These are phyloP conservation scores for Myzus persicae DNA, from an alignment of 1,140 invertebrate genomes.

Conservation along the genomic window DNA sequence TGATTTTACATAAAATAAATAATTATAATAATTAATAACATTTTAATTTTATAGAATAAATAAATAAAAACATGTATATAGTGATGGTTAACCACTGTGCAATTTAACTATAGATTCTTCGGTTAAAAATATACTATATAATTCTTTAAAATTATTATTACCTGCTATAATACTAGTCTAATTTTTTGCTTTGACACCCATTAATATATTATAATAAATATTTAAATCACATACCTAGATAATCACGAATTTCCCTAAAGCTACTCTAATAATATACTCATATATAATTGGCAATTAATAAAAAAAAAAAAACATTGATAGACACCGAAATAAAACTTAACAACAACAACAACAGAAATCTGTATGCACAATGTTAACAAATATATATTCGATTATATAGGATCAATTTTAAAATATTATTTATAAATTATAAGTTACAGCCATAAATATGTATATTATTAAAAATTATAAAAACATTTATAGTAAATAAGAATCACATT, in stretches of 20 bases:
- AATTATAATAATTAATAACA: too few species aligned
- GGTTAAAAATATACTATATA: neutral
- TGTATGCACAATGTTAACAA: neutral
- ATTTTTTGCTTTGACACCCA: slow-evolving; percentile 42
- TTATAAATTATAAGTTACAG: too few species aligned
- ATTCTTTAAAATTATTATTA: neutral
- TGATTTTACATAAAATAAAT: neutral
- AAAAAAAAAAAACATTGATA: neutral
- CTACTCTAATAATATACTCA: slow-evolving; percentile 6
- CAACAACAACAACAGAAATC: neutral
- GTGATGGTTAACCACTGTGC: neutral
- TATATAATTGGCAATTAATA: neutral
- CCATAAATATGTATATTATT: neutral
- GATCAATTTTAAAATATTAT: neutral
- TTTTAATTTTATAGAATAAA: too few species aligned
- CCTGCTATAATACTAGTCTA: neutral
- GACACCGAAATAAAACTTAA: neutral
- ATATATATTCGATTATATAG: neutral
- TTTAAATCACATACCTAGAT: slow-evolving; percentile 44
- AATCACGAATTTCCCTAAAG: neutral
- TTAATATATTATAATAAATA: slow-evolving; percentile 27
- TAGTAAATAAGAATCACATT: neutral
- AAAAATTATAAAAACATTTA: neutral
- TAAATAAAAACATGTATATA: neutral
- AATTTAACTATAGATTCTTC: neutral